Percentiles rank a stretch among this genome's conserved stretches.
Evolutionary conservation across 2,888 invertebrate species (phyloP).

Genomic region (Tupiocoris notatus): DNA sequence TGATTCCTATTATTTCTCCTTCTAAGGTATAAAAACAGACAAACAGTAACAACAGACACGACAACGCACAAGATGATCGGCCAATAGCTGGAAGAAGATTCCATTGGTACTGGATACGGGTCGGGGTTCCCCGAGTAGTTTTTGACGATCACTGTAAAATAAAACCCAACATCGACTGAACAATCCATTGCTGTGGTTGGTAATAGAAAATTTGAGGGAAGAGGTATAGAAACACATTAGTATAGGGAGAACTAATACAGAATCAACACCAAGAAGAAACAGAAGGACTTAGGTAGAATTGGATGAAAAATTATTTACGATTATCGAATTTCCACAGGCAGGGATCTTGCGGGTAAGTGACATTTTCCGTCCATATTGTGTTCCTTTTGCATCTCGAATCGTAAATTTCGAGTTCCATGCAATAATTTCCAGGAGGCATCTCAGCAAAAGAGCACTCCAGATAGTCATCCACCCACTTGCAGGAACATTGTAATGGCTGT

Average conservation of each 20-base stretch:
- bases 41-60: neutral
- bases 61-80: neutral
- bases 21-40: neutral
- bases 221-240: too few relatives aligned
- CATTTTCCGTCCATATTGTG: constrained; percentile 31
- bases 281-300: too few relatives aligned
- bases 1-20: neutral
- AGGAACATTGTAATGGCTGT: constrained; percentile 4
- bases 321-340: constrained; percentile 15
- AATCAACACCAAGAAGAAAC: too few relatives aligned
- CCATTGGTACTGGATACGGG: neutral
- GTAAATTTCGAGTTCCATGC: constrained; percentile 16
- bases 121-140: neutral
- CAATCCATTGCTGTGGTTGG: too few relatives aligned
- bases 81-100: neutral
- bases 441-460: constrained; percentile 26
- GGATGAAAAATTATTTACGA: constrained; percentile 11
- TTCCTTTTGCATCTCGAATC: constrained; percentile 18
- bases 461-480: constrained; percentile 17
- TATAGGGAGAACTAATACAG: too few relatives aligned
- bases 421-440: constrained; percentile 27
- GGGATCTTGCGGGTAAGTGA: neutral
- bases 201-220: too few relatives aligned
- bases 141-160: neutral
- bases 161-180: neutral